Evolutionary conservation across 2,888 invertebrate genomes (phyloP).

Genomic region (Augochlorella aurata): DNA sequence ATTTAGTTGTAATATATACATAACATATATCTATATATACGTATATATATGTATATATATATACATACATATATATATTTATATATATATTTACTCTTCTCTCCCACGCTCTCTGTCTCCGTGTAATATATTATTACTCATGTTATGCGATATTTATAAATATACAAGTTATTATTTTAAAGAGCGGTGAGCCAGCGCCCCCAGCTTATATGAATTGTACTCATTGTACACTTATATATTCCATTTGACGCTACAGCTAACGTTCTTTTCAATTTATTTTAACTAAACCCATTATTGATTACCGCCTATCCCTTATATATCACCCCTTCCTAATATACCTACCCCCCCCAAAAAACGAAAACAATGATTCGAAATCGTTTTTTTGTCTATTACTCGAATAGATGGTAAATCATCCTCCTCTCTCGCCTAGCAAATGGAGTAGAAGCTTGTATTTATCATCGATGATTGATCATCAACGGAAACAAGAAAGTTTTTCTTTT

Average conservation of each 20-base stretch:
- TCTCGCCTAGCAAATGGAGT: constrained; percentile 43
- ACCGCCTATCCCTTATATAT: constrained; percentile 63
- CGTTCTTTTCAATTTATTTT: constrained; percentile 59
- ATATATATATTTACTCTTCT: constrained; percentile 42
- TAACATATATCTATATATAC: constrained; percentile 42
- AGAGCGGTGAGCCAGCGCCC: constrained; percentile 77
- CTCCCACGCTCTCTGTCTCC: constrained; percentile 56
- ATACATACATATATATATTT: constrained; percentile 62
- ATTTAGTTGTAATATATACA: constrained; percentile 7
- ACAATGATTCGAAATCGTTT: constrained; percentile 55
- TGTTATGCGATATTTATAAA: constrained; percentile 80
- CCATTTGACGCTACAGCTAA: constrained; percentile 68
- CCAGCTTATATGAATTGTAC: constrained; percentile 69
- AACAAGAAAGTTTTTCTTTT: constrained; percentile 27
- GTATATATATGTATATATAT: constrained; percentile 52
- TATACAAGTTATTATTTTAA: constrained; percentile 79
- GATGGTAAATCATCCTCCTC: constrained; percentile 39
- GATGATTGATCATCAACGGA: constrained; percentile 32
- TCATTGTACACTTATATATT: constrained; percentile 68
- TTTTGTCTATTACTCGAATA: constrained; percentile 14
- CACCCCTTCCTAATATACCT: constrained; percentile 63
- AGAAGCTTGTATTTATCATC: constrained; percentile 34
- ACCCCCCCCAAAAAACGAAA: constrained; percentile 47
- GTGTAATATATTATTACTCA: constrained; percentile 73
- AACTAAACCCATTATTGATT: constrained; percentile 69